These are phyloP conservation scores for Clamator glandarius DNA, from an alignment of 2,797 vertebrate species.

Conservation along the genomic window DNA sequence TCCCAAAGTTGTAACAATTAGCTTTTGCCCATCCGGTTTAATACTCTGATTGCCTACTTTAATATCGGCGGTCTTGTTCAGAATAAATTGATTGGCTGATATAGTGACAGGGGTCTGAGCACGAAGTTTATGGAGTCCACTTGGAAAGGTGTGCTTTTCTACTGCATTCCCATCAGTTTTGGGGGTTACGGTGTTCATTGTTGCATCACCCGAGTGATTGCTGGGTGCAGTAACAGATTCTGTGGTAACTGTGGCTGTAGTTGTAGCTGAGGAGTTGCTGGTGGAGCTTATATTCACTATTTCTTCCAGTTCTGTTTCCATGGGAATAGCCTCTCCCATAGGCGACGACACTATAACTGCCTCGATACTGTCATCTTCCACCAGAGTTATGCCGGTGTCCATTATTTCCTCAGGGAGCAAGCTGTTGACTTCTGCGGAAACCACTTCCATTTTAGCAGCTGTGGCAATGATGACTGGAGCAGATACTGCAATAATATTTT, in stretches of 20 bases:
- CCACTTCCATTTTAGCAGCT: conserved; percentile 89
- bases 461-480: conserved; percentile 61
- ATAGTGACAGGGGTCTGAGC: conserved; percentile 86
- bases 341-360: conserved; percentile 81
- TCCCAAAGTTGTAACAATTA: conserved; percentile 90
- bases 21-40: conserved; percentile 94
- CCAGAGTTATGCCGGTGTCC: conserved; percentile 90
- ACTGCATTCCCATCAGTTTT: conserved; percentile 75
- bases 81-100: conserved; percentile 92
- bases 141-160: conserved; percentile 75
- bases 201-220: conserved; percentile 75
- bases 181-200: conserved; percentile 68
- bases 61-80: conserved; percentile 89
- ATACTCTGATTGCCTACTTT: conserved; percentile 83
- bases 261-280: conserved; percentile 57
- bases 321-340: conserved; percentile 82
- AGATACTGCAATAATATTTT: conserved; percentile 69
- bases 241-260: conserved; percentile 51
- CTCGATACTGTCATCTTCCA: conserved; percentile 86
- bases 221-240: conserved; percentile 69
- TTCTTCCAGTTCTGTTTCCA: conserved; percentile 95
- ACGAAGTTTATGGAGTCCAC: conserved; percentile 87
- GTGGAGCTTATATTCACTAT: conserved; percentile 80
- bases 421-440: conserved; percentile 96
- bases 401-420: conserved; percentile 99